Evolutionary conservation across 2,113 vertebrate genomes (phyloP).

Genomic region (Tragelaphus buxtoni): DNA sequence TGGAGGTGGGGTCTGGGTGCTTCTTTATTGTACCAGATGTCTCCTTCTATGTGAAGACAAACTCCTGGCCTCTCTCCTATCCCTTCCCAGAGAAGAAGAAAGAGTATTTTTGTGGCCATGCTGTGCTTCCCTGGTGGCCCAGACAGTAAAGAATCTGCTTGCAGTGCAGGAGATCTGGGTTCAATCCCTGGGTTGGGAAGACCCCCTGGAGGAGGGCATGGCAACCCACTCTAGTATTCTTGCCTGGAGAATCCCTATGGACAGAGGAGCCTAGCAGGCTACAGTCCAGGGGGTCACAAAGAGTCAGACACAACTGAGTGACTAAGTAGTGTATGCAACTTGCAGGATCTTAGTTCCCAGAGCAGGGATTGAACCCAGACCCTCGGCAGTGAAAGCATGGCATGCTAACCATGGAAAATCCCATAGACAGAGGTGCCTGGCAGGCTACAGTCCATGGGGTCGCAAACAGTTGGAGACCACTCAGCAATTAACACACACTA

Average conservation of each 20-base stretch:
- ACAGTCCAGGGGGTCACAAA: not conserved
- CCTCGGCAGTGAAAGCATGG: not conserved
- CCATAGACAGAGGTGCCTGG: not conserved
- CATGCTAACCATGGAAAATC: not conserved
- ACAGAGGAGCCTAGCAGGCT: not conserved
- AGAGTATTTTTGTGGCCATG: not conserved
- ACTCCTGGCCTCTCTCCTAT: not conserved
- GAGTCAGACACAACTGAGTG: accelerated
- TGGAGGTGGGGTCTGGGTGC: too few species aligned
- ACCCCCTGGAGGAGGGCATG: not conserved
- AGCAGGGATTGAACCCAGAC: not conserved
- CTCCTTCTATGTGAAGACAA: not conserved
- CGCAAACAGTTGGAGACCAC: not conserved
- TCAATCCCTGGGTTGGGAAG: not conserved
- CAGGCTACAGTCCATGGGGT: not conserved
- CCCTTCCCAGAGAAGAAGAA: not conserved
- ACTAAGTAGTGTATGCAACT: not conserved
- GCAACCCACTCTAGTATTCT: not conserved
- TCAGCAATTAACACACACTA: not conserved
- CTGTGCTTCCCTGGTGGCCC: not conserved
- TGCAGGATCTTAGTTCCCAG: not conserved
- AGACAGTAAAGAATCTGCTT: not conserved
- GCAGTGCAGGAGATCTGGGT: not conserved
- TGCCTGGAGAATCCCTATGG: not conserved
- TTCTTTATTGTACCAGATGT: not conserved